Evolutionary conservation across 1,140 invertebrate species (phyloP), one percentile per base, ranked within the genome.

Genomic region (Aphelinus atriplicis): DNA sequence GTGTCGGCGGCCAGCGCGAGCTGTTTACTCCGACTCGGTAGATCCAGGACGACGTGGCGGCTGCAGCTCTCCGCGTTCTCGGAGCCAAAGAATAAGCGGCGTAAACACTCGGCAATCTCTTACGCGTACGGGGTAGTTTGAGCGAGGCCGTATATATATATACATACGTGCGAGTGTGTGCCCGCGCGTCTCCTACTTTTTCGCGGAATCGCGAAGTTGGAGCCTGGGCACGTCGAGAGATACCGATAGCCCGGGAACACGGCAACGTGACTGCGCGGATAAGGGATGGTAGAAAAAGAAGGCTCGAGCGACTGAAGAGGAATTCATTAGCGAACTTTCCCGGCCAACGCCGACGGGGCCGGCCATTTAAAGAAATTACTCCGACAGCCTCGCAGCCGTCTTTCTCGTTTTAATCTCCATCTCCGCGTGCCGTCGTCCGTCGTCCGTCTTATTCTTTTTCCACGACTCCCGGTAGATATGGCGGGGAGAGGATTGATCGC

Each of bases 301-400:
- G 26, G 46, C 51, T 48, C 10, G 51, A 51, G 46, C 47, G 50
- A 45, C 42, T 43, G 64, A 26, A 51, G 56, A 65, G 64, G 69
- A 77, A 78, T 80, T 81, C 78, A 79, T 79, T 78, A 78, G 64
- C 47, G 48, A 76, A 78, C 60, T 78, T 67, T 68, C 64, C 47
- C 10, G 64, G 51, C 50, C 26, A 46, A 69, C 43, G 65, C 53
- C 60, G 66, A n/a, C 26, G 26, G 26, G 9, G 42, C 45, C 60
- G 42, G 61, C 7, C 71, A 62, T 73, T 77, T 73, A 70, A 70
- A 72, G 57, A 67, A 77, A 71, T 76, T 67, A 71, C 69, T 76
- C 26, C 51, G 7, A 56, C 60, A 47, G 47, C 10, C 2, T 53
- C 58, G 45, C 6, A 26, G 26, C 26, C 55, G 26, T 51, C n/a